Percentiles rank a stretch among this genome's conserved stretches.
phyloP scores from a whole-genome alignment of 1,140 invertebrate genomes.

The Macrobrachium nipponense region DNA sequence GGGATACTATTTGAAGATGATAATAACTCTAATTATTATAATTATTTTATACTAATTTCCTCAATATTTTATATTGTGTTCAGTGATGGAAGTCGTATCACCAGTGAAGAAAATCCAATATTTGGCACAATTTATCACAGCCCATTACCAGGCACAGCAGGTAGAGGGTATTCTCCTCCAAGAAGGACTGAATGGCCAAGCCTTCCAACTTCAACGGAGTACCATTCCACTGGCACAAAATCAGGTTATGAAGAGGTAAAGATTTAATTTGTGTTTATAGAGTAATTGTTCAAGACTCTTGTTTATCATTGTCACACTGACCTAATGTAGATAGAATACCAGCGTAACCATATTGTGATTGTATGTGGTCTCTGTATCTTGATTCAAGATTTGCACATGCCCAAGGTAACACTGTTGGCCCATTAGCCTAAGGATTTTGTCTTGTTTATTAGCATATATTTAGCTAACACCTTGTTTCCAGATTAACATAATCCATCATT shows the following conservation, averaged over 20 bases:
- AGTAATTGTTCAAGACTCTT: not conserved
- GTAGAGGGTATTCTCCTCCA: not conserved
- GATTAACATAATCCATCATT: no score
- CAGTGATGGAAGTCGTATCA: constrained; percentile 41
- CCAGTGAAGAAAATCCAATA: constrained; percentile 40
- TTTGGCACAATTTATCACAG: constrained; percentile 33
- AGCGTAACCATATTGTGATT: no score
- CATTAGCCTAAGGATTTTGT: not conserved
- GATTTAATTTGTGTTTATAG: not conserved
- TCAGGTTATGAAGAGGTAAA: constrained; percentile 19
- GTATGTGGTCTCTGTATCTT: no score
- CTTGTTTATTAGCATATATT: not conserved
- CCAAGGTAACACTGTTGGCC: no score
- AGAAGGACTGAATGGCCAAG: constrained; percentile 22
- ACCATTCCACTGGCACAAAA: constrained; percentile 7
- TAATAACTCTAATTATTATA: not conserved
- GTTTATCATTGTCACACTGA: no score
- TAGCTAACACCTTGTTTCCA: not conserved
- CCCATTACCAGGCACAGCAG: not conserved
- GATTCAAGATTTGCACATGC: no score
- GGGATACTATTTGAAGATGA: not conserved
- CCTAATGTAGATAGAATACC: no score
- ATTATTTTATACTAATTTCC: not conserved
- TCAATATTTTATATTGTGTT: not conserved
- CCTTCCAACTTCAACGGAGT: constrained; percentile 1